Evolutionary conservation across 2,113 vertebrate genomes (phyloP).

Genomic region (Anguilla rostrata): DNA sequence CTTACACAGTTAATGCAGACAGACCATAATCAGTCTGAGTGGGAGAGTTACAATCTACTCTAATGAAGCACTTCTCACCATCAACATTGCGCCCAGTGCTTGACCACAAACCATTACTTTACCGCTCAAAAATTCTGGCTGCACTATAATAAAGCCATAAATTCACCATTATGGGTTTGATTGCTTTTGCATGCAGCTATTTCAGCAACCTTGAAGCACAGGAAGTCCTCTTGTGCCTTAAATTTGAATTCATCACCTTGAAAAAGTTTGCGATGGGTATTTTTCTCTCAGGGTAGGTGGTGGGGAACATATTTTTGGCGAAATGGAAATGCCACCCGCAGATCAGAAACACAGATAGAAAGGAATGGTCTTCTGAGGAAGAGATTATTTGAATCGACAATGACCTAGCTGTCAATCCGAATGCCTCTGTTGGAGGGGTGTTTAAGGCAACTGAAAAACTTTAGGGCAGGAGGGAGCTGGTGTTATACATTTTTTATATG

Average conservation of each 20-base stretch:
- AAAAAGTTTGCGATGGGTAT: not conserved
- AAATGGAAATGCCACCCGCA: not conserved
- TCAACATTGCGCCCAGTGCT: not conserved
- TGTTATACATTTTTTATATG: not conserved
- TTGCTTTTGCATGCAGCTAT: not conserved
- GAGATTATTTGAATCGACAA: not conserved
- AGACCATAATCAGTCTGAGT: not conserved
- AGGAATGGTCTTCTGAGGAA: not conserved
- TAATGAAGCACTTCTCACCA: not conserved
- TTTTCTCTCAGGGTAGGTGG: not conserved
- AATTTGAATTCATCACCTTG: constrained; percentile 1
- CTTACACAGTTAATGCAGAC: not conserved
- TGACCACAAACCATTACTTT: constrained; percentile 7
- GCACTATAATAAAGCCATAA: not conserved
- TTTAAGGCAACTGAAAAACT: not conserved
- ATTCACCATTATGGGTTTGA: not conserved
- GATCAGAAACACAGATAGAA: not conserved
- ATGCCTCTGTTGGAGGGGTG: not conserved
- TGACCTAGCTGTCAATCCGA: not conserved
- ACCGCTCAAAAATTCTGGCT: not conserved
- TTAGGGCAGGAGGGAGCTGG: not conserved
- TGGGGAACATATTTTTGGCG: not conserved
- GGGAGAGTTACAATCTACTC: not conserved
- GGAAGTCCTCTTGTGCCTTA: not conserved
- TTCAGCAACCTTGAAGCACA: not conserved